These are phyloP conservation scores for Agrypnus murinus DNA, from an alignment of 2,888 invertebrate species.

Conservation along the genomic window DNA sequence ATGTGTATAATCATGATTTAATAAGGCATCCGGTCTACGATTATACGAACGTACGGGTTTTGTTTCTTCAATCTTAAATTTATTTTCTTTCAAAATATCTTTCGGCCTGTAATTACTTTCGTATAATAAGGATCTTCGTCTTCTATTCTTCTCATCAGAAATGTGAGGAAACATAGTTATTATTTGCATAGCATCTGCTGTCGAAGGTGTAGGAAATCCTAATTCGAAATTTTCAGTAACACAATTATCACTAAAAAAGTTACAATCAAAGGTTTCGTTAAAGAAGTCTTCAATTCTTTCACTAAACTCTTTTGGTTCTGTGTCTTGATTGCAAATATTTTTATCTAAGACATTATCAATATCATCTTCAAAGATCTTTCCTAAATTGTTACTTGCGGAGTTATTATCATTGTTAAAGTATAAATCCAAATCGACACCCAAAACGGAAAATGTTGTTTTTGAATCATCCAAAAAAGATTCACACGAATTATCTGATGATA, in stretches of 20 bases:
- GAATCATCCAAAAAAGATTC: neutral
- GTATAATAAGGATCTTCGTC: conserved; percentile 68
- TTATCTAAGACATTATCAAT: conserved; percentile 53
- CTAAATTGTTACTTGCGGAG: conserved; percentile 53
- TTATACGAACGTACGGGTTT: conserved; percentile 49
- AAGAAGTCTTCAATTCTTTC: conserved; percentile 59
- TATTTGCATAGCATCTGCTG: conserved; percentile 56
- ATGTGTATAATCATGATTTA: conserved; percentile 65
- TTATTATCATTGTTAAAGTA: conserved; percentile 55
- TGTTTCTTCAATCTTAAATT: conserved; percentile 49
- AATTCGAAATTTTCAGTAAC: conserved; percentile 44
- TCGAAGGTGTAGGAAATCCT: conserved; percentile 44
- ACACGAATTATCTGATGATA: neutral
- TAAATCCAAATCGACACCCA: conserved; percentile 64
- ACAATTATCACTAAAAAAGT: conserved; percentile 54
- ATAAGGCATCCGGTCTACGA: conserved; percentile 56
- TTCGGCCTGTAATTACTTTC: conserved; percentile 63
- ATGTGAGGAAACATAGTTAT: conserved; percentile 68
- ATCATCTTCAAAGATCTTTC: conserved; percentile 58
- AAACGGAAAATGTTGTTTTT: conserved; percentile 57
- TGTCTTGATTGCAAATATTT: conserved; percentile 28
- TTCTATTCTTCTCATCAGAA: conserved; percentile 66
- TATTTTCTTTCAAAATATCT: conserved; percentile 42
- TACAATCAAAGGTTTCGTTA: conserved; percentile 57
- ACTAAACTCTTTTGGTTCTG: conserved; percentile 38